Base-by-base conservation (phyloP, 2,113 vertebrate genomes). In the Oncorhynchus masou region DNA sequence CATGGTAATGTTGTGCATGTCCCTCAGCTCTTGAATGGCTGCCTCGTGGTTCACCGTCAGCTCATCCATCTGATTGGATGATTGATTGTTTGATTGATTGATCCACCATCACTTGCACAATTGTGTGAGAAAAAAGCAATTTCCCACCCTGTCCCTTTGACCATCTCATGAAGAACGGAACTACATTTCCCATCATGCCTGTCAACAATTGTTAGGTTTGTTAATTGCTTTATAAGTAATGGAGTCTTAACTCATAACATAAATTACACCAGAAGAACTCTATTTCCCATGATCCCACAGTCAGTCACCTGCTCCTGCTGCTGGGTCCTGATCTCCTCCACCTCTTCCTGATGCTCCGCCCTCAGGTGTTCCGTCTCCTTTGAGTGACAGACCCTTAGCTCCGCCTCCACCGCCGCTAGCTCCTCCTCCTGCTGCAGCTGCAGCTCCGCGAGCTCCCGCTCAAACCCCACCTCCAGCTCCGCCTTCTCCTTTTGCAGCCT, bases 401-500 rank as follows among this genome's bases (percentile, higher is more conserved):
- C 87, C 74, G 92, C 93, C 88, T 97, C 95, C 84, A 98, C 76
- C 0, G 84, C 92, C 5, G 84, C 91, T 20, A 98, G 92, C 88
- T 97, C 95, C 0, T 91, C 88, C 90, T 94, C 93, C 83, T 99
- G 97, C 88, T 95, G 94, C 85, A 85, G 76, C 78, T 91, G 93
- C 74, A 97, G 93, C 86, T 88, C 90, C 85, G 86, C 90, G 75
- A 95, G 92, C 86, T 97, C 93, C 0, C 87, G 92, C 80, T 96
- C 93, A 49, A 96, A 97, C 20, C 84, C 88, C 80, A 85, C 86
- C 91, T 99, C 95, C 92, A 97, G 87, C 2, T 94, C 92, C 45
- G 92, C 92, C 87, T 97, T 98, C 87, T 99, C 96, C n/a, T 85
- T 90, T 74, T 95, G 93, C 0, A 99, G 90, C 49, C 90, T 91